Conservation (phyloP, 2,113 vertebrate genomes). For the Motacilla tschutschensis region DNA sequence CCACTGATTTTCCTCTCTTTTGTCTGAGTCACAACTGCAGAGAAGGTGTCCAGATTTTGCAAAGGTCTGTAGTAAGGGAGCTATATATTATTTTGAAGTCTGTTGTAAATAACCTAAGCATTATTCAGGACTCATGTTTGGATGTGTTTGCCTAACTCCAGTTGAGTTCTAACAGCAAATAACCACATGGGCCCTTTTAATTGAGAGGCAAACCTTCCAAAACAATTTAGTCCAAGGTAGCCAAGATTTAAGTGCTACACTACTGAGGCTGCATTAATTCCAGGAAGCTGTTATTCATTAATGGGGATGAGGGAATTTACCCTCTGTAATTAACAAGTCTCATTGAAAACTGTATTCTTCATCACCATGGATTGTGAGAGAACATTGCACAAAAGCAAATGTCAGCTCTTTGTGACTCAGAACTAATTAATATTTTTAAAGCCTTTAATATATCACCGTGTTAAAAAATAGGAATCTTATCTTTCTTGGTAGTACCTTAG, state of each 20-base stretch:
- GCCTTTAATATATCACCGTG: background rate
- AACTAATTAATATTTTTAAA: conserved; percentile 11
- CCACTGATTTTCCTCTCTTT: background rate
- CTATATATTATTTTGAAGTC: background rate
- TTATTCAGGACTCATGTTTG: background rate
- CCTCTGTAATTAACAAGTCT: background rate
- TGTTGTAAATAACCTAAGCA: background rate
- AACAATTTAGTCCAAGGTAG: background rate
- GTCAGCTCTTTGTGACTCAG: conserved; percentile 11
- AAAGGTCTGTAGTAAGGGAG: background rate
- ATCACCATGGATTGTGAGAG: background rate
- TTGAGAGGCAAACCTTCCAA: background rate
- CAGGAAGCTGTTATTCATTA: conserved; percentile 18
- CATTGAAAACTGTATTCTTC: background rate
- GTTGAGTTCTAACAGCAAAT: background rate
- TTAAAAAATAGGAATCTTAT: background rate
- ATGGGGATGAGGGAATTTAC: background rate
- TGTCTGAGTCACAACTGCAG: background rate
- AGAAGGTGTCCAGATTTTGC: background rate
- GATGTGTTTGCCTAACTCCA: background rate
- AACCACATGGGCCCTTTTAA: background rate
- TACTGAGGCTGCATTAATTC: background rate
- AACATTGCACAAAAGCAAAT: conserved; percentile 20
- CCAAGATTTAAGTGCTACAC: background rate
- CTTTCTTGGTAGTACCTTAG: background rate